phyloP scores from a whole-genome alignment of 2,888 invertebrate genomes.

The Lydus trimaculatus region DNA sequence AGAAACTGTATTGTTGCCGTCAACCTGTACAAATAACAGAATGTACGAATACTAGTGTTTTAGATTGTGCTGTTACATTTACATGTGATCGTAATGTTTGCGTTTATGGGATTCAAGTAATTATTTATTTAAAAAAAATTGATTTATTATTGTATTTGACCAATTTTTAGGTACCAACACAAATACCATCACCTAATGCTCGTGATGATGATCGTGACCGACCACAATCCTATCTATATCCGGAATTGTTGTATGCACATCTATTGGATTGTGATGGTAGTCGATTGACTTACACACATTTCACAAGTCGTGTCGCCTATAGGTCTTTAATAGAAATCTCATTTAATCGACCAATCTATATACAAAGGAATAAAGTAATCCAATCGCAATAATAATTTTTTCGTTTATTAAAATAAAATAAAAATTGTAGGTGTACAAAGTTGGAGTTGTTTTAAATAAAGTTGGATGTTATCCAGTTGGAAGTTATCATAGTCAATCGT shows the following conservation, averaged over 20 bases:
- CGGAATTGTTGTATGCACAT: constrained; percentile 82
- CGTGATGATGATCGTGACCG: constrained; percentile 38
- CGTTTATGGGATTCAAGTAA: constrained; percentile 74
- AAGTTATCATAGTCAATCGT: constrained; percentile 71
- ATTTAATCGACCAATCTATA: constrained; percentile 81
- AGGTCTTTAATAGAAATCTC: constrained; percentile 78
- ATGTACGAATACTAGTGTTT: constrained; percentile 76
- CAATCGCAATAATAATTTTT: background rate
- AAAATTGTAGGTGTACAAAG: constrained; percentile 71
- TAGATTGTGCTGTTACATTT: constrained; percentile 82
- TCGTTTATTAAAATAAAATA: background rate
- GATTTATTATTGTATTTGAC: background rate
- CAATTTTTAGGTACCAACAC: constrained; percentile 72
- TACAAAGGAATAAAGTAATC: constrained; percentile 73
- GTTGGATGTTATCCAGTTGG: constrained; percentile 84
- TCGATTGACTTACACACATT: constrained; percentile 82
- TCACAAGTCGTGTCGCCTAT: constrained; percentile 78
- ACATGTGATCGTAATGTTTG: constrained; percentile 83
- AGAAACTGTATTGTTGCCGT: constrained; percentile 74
- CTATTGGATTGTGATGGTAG: constrained; percentile 81
- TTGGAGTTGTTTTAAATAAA: constrained; percentile 84
- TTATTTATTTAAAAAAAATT: background rate
- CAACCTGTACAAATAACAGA: constrained; percentile 73
- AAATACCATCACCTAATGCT: constrained; percentile 65
- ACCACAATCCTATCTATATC: constrained; percentile 64